phyloP scores from a whole-genome alignment of 2,797 vertebrate species.

The Lerista edwardsae region DNA sequence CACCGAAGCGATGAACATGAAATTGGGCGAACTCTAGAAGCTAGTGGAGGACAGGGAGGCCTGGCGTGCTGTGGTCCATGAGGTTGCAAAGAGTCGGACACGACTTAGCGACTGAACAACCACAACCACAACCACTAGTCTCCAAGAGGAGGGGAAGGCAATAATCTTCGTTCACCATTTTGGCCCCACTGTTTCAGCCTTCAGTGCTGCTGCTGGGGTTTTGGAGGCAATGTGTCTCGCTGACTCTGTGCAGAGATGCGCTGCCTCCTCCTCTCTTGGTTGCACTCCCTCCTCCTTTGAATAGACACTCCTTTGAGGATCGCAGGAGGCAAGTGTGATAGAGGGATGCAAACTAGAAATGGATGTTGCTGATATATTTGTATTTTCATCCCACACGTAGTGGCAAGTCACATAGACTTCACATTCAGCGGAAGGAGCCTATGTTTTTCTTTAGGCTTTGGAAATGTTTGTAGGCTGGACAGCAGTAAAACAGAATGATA shows the following conservation, averaged over 20 bases:
- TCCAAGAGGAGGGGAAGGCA: background rate
- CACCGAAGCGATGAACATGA: no score
- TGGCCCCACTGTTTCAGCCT: background rate
- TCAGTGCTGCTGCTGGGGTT: background rate
- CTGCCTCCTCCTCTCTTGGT: background rate
- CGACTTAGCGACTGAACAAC: no score
- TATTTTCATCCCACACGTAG: no score
- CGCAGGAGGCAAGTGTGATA: background rate
- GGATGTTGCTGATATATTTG: background rate
- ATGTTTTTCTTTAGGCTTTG: background rate
- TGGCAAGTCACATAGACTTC: background rate
- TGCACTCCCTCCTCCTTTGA: background rate
- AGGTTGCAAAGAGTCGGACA: no score
- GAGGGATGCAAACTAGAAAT: background rate
- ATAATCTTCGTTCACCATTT: background rate
- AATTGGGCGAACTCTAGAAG: no score
- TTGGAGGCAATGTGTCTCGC: background rate
- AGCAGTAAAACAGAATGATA: background rate
- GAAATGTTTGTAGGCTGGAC: background rate
- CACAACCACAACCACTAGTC: no score
- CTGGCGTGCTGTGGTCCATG: no score
- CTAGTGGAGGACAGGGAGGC: no score
- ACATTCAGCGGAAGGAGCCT: background rate
- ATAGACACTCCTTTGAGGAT: background rate
- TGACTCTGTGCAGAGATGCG: background rate